These are phyloP conservation scores for Sebastes nivosus DNA, from an alignment of 2,797 vertebrate genomes.

Conservation along the genomic window DNA sequence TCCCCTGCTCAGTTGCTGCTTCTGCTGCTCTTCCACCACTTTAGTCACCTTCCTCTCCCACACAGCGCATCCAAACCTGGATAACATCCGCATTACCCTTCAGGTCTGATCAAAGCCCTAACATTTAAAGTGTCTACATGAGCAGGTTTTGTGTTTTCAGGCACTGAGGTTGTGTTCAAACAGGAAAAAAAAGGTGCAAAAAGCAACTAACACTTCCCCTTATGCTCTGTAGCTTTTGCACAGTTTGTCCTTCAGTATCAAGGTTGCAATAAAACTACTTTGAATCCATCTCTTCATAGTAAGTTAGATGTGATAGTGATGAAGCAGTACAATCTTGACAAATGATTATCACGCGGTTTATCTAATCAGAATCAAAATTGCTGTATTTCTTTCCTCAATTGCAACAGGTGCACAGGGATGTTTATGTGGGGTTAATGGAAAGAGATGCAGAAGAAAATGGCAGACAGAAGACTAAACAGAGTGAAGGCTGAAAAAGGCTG, in stretches of 20 bases:
- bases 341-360: conserved; percentile 16
- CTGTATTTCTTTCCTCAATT: neutral
- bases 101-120: conserved; percentile 40
- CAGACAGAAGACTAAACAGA: neutral
- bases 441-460: neutral
- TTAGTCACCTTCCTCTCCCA: conserved; percentile 57
- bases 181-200: conserved; percentile 30
- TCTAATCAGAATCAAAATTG: conserved; percentile 31
- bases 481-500: neutral
- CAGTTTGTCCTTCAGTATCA: conserved; percentile 29
- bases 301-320: neutral
- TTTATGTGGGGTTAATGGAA: neutral
- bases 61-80: conserved; percentile 42
- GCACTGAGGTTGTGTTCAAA: conserved; percentile 11
- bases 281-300: neutral
- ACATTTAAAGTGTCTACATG: conserved; percentile 37
- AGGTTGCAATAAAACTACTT: conserved; percentile 11
- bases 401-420: conserved; percentile 19
- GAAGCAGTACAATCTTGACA: conserved; percentile 30
- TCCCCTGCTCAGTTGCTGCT: conserved; percentile 47
- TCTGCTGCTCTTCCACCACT: conserved; percentile 59
- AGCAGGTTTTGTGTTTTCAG: conserved; percentile 34
- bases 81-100: conserved; percentile 60
- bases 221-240: neutral
- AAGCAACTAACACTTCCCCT: conserved; percentile 29